Conservation (phyloP, 2,888 invertebrate genomes). For the Pterobdella sp. region DNA sequence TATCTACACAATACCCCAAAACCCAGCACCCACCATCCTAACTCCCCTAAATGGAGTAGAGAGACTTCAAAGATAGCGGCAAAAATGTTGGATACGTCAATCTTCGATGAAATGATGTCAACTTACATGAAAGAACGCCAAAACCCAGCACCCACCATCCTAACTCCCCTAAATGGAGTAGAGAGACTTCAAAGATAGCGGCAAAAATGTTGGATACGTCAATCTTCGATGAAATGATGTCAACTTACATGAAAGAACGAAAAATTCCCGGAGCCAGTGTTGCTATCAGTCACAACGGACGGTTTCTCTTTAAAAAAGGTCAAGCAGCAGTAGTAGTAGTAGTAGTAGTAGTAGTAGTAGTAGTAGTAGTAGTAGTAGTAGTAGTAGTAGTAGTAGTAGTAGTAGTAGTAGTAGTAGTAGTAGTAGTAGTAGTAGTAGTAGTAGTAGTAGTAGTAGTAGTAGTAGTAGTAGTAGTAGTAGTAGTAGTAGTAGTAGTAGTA, state of each 20-base stretch:
- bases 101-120: not conserved
- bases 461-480: conserved; percentile 3
- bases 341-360: conserved; percentile 26
- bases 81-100: not conserved
- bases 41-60: no score
- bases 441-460: conserved; percentile 3
- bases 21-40: no score
- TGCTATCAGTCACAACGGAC: conserved; percentile 35
- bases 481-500: conserved; percentile 2
- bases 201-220: not conserved
- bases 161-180: not conserved
- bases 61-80: not conserved
- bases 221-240: conserved; percentile 34
- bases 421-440: conserved; percentile 18
- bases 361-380: conserved; percentile 26
- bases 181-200: not conserved
- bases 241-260: conserved; percentile 36
- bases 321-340: conserved; percentile 23
- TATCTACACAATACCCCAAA: no score
- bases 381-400: conserved; percentile 27
- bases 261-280: conserved; percentile 37
- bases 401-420: conserved; percentile 27
- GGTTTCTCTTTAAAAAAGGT: conserved; percentile 36
- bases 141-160: not conserved
- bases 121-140: not conserved